A percentile compares a stretch with the other conserved stretches of the same genome.
These are phyloP conservation scores for Nesometra sesokonis DNA, from an alignment of 35 echinoderm and acorn worm genomes.

Conservation along the genomic window DNA sequence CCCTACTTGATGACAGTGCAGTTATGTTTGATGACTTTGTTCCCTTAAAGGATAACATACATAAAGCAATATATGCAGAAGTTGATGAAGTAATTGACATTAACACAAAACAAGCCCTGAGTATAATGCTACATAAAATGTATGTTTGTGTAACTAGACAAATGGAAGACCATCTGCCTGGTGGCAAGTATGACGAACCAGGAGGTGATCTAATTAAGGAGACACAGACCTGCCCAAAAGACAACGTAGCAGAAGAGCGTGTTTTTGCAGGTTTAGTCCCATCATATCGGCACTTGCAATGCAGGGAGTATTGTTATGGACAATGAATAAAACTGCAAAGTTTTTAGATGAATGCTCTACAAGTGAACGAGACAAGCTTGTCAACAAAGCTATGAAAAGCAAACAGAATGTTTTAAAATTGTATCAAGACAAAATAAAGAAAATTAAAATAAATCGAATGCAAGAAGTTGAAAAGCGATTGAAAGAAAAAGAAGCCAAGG, in stretches of 20 bases:
- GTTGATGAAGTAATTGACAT: conserved; percentile 36
- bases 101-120: conserved; percentile 36
- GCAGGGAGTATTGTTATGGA: conserved; percentile 43
- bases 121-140: conserved; percentile 51
- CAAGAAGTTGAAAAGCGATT: too few relatives aligned
- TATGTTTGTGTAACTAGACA: conserved; percentile 41
- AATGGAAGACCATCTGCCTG: conserved; percentile 38
- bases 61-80: conserved; percentile 27
- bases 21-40: conserved; percentile 38
- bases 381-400: too few relatives aligned
- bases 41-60: conserved; percentile 25
- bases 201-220: neutral
- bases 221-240: conserved; percentile 31
- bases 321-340: conserved; percentile 29
- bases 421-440: too few relatives aligned
- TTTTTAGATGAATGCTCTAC: conserved; percentile 22
- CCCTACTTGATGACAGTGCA: conserved; percentile 30
- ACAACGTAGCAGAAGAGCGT: conserved; percentile 37
- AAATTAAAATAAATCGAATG: too few relatives aligned
- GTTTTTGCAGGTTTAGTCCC: conserved; percentile 54
- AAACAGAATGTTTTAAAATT: too few relatives aligned
- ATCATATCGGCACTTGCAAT: conserved; percentile 37
- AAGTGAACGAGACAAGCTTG: too few relatives aligned
- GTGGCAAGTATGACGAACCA: conserved; percentile 23
- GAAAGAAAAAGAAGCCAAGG: too few relatives aligned